A percentile compares a stretch with the other conserved stretches of the same genome.
Evolutionary conservation across 2,888 invertebrate species (phyloP).

Genomic region (Stegana nigrithorax): DNA sequence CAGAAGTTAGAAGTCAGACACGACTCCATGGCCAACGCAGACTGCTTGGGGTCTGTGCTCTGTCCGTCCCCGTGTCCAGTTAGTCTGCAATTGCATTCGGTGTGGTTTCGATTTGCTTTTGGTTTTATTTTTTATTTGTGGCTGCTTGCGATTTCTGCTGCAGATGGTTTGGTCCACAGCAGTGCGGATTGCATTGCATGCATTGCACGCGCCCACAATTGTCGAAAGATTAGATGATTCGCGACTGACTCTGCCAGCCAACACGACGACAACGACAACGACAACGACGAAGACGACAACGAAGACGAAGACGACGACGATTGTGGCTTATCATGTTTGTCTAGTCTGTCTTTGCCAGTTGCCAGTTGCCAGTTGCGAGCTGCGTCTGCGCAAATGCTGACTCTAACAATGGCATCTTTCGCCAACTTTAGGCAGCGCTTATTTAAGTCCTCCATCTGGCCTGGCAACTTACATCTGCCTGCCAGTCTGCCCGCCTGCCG

Average conservation of each 20-base stretch:
- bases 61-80: constrained; percentile 32
- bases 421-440: background rate
- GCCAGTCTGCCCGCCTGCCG: constrained; percentile 25
- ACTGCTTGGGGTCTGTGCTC: constrained; percentile 67
- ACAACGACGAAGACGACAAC: constrained; percentile 15
- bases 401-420: no score
- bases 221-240: constrained; percentile 57
- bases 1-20: constrained; percentile 41
- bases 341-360: background rate
- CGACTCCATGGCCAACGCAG: constrained; percentile 49
- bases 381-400: no score
- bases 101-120: constrained; percentile 29
- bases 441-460: background rate
- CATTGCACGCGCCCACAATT: constrained; percentile 53
- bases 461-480: background rate
- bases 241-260: constrained; percentile 9
- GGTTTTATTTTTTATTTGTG: constrained; percentile 48
- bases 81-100: constrained; percentile 36
- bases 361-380: no score
- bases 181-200: constrained; percentile 12
- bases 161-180: background rate
- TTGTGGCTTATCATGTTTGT: constrained; percentile 54
- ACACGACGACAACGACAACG: constrained; percentile 10
- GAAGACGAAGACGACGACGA: constrained; percentile 36
- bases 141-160: constrained; percentile 12